phyloP scores from a whole-genome alignment of 2,888 invertebrate genomes.

The Melipona beecheii region DNA sequence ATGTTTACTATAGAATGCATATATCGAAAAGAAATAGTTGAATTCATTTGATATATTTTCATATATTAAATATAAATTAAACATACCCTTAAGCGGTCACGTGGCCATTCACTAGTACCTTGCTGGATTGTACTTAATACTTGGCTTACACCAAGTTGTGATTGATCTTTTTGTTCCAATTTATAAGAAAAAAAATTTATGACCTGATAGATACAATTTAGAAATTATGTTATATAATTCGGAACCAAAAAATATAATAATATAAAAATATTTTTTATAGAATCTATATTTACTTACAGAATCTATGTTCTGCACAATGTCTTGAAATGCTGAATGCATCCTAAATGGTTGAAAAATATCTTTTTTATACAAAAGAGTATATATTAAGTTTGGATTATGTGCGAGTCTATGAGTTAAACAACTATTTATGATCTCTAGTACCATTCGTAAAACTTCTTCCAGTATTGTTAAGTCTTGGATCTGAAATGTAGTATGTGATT shows the following conservation, averaged over 20 bases:
- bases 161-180: conserved; percentile 86
- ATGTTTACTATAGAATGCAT: too few relatives aligned
- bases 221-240: not conserved
- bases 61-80: conserved; percentile 11
- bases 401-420: conserved; percentile 94
- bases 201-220: conserved; percentile 83
- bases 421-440: conserved; percentile 98
- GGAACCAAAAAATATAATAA: not conserved
- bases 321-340: conserved; percentile 95
- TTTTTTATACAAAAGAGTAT: conserved; percentile 95
- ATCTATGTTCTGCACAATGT: conserved; percentile 97
- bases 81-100: conserved; percentile 94
- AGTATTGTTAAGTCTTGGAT: conserved; percentile 95
- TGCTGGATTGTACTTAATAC: conserved; percentile 95
- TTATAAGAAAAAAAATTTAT: conserved; percentile 89
- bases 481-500: conserved; percentile 82
- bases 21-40: too few relatives aligned
- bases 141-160: conserved; percentile 91
- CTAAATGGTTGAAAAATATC: conserved; percentile 94
- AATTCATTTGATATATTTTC: too few relatives aligned
- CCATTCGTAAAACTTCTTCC: conserved; percentile 98
- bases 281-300: conserved; percentile 87
- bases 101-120: conserved; percentile 96
- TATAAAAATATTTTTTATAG: not conserved
- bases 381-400: conserved; percentile 96